These are phyloP conservation scores for Atta texana DNA, from an alignment of 1,140 invertebrate genomes.

Conservation along the genomic window DNA sequence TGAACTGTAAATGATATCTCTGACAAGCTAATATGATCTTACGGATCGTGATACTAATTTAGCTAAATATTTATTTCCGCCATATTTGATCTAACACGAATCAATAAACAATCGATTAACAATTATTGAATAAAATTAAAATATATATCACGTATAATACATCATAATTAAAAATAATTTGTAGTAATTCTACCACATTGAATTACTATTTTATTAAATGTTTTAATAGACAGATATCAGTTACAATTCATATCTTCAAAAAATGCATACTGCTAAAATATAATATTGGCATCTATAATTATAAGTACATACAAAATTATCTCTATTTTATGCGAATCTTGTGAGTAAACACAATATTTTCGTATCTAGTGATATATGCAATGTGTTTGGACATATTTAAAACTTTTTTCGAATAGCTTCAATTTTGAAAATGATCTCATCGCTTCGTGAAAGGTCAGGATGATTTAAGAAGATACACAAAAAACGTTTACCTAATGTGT, in stretches of 20 bases:
- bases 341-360: background rate
- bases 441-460: background rate
- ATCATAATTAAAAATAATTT: too few species aligned
- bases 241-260: background rate
- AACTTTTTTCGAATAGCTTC: background rate
- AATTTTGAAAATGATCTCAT: background rate
- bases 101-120: background rate
- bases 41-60: background rate
- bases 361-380: background rate
- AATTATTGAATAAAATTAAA: too few species aligned
- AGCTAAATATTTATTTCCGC: background rate
- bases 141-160: too few species aligned
- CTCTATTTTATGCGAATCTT: background rate
- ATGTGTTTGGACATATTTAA: background rate
- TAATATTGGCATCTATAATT: too few species aligned
- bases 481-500: background rate
- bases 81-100: background rate
- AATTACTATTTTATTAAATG: background rate
- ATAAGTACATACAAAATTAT: too few species aligned
- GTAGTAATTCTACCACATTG: background rate
- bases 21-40: background rate
- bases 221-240: background rate
- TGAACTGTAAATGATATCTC: too few species aligned
- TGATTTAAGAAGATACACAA: constrained; percentile 11
- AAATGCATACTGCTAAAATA: background rate